Evolutionary conservation across 2,888 invertebrate genomes (phyloP).

Genomic region (Laothoe populi): DNA sequence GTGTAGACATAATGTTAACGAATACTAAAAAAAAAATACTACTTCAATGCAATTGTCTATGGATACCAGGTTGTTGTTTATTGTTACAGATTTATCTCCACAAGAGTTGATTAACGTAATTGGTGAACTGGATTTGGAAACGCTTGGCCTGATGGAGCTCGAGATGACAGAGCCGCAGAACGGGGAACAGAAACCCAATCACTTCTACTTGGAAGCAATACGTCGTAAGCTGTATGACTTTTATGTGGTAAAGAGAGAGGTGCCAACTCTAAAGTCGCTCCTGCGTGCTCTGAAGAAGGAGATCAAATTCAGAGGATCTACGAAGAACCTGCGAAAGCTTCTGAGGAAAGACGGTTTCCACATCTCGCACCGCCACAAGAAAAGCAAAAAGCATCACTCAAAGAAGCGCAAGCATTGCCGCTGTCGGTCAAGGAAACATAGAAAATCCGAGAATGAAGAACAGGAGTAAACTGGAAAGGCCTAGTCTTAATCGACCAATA

Average conservation of each 20-base stretch:
- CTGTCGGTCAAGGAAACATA: not conserved
- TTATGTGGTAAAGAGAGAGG: slow-evolving; percentile 72
- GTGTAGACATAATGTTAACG: no score
- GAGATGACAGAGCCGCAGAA: not conserved
- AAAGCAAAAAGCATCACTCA: not conserved
- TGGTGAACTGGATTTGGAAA: not conserved
- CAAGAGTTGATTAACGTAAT: not conserved
- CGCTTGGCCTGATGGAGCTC: not conserved
- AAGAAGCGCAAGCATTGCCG: not conserved
- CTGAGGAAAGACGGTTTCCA: not conserved
- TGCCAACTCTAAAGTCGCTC: slow-evolving; percentile 70
- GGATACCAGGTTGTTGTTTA: not conserved
- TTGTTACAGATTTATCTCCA: not conserved
- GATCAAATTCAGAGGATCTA: not conserved
- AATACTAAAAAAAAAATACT: no score
- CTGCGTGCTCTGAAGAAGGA: slow-evolving; percentile 55
- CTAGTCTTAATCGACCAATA: not conserved
- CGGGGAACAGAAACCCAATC: not conserved
- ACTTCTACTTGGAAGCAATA: slow-evolving; percentile 59
- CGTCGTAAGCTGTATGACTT: slow-evolving; percentile 72
- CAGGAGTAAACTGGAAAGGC: not conserved
- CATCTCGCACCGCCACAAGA: not conserved
- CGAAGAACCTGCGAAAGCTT: not conserved
- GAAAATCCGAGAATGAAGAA: not conserved
- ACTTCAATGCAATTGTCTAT: no score